Evolutionary conservation across 2,888 invertebrate genomes (phyloP).

Genomic region (Spilosoma lubricipeda): DNA sequence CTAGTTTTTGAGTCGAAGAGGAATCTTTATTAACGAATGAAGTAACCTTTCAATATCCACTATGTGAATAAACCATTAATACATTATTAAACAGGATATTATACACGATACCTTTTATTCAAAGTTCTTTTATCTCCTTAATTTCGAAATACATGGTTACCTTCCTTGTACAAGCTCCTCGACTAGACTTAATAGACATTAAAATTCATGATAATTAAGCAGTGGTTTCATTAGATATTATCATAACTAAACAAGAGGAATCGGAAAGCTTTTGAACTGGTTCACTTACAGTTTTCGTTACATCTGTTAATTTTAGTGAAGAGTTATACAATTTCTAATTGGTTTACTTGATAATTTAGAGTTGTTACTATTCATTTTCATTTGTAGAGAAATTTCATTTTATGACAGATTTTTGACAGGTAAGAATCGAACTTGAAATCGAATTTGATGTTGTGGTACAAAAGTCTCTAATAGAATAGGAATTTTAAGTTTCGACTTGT

Average conservation of each 20-base stretch:
- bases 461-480: too few species aligned
- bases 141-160: not conserved
- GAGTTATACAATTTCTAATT: not conserved
- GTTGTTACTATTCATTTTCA: too few species aligned
- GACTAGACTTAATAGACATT: slow-evolving; percentile 15
- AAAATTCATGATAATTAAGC: slow-evolving; percentile 25
- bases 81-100: too few species aligned
- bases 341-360: not conserved
- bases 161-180: not conserved
- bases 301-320: not conserved
- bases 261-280: slow-evolving; percentile 2
- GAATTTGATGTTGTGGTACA: not conserved
- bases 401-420: not conserved
- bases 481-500: too few species aligned
- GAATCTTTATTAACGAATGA: too few species aligned
- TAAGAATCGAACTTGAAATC: not conserved
- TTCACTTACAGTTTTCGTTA: not conserved
- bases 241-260: slow-evolving; percentile 20
- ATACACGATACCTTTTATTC: too few species aligned
- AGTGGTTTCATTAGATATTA: slow-evolving; percentile 19
- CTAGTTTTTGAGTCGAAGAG: too few species aligned
- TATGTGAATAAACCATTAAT: too few species aligned
- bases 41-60: too few species aligned
- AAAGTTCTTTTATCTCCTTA: not conserved
- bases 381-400: not conserved